Conservation (phyloP, 64 coral and sea anemone species). For the Montipora efflorescens region DNA sequence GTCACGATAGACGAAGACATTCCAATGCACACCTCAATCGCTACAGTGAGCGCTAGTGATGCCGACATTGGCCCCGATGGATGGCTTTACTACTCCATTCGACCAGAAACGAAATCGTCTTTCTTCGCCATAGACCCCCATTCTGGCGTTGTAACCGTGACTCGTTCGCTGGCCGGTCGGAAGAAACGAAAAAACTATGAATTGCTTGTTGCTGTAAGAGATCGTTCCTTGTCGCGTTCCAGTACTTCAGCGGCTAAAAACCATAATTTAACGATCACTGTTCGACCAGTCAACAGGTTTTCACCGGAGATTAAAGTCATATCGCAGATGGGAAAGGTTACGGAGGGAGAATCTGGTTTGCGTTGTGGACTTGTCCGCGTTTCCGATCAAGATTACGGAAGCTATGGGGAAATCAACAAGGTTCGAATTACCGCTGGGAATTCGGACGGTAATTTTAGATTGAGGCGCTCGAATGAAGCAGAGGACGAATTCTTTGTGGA, state of each 20-base stretch:
- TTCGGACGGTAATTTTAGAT: constrained; percentile 22
- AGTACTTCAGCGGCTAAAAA: constrained; percentile 28
- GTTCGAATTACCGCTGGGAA: constrained; percentile 61
- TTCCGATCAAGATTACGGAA: constrained; percentile 60
- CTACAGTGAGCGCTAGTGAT: constrained; percentile 66
- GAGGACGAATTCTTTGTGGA: constrained; percentile 17
- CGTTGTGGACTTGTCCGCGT: constrained; percentile 44
- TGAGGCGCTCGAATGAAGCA: constrained; percentile 21
- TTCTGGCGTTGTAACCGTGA: constrained; percentile 67
- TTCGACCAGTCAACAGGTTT: constrained; percentile 69
- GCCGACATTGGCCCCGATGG: constrained; percentile 80
- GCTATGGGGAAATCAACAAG: constrained; percentile 52
- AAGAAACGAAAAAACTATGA: constrained; percentile 23
- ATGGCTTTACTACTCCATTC: constrained; percentile 69
- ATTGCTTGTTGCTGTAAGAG: constrained; percentile 32
- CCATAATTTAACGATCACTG: constrained; percentile 50
- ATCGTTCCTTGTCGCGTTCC: constrained; percentile 28
- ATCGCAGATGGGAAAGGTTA: constrained; percentile 62
- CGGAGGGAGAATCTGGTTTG: constrained; percentile 51
- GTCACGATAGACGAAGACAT: constrained; percentile 73
- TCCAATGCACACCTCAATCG: constrained; percentile 56
- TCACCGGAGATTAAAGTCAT: constrained; percentile 75
- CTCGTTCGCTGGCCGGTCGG: constrained; percentile 34
- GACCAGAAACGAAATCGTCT: constrained; percentile 17
- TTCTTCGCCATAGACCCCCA: constrained; percentile 72